Evolutionary conservation across 2,888 invertebrate genomes (phyloP).

Genomic region (Plebejus melissa): DNA sequence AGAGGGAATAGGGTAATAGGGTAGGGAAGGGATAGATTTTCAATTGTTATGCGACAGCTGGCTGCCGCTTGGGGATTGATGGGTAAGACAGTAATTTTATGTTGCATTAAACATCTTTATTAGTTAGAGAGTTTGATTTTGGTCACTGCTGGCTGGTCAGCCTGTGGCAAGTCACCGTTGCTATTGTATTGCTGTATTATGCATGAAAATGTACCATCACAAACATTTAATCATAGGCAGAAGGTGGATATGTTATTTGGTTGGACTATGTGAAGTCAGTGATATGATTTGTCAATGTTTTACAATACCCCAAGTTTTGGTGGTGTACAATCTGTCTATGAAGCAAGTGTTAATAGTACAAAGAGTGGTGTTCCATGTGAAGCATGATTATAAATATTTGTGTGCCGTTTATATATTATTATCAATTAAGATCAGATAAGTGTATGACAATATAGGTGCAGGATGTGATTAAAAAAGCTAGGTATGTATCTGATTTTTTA

Average conservation of each 20-base stretch:
- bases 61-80: too few species aligned
- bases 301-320: background rate
- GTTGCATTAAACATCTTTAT: too few species aligned
- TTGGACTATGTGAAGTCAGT: background rate
- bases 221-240: background rate
- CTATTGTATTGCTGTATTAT: background rate
- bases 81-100: too few species aligned
- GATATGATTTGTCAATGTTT: background rate
- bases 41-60: too few species aligned
- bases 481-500: too few species aligned
- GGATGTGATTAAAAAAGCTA: background rate
- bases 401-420: background rate
- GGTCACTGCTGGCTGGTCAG: background rate
- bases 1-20: too few species aligned
- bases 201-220: background rate
- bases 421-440: background rate
- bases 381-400: constrained; percentile 11
- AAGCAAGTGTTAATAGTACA: background rate
- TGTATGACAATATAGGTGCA: background rate
- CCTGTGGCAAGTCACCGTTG: background rate
- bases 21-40: too few species aligned
- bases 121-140: background rate
- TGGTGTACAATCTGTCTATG: background rate
- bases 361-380: background rate
- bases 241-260: background rate